A percentile compares a stretch with the other conserved stretches of the same genome.
These are phyloP conservation scores for Oscheius sp. DNA, from an alignment of 2,888 invertebrate species.

Conservation along the genomic window DNA sequence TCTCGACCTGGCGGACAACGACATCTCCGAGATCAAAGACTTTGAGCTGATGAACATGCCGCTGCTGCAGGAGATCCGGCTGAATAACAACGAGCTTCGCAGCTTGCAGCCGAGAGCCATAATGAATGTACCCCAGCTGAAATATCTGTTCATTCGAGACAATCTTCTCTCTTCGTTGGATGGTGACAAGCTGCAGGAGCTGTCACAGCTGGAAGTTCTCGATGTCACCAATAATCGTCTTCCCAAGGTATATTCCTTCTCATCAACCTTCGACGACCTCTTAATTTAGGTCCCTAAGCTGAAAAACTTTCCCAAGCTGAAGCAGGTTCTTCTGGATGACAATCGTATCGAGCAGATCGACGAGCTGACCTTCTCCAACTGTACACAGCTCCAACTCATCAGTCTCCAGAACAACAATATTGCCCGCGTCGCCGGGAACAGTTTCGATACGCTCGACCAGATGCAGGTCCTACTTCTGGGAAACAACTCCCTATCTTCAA, in stretches of 20 bases:
- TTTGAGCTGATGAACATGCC: slow-evolving; percentile 84
- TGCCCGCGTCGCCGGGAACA: slow-evolving; percentile 64
- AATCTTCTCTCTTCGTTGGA: slow-evolving; percentile 86
- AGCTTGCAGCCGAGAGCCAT: slow-evolving; percentile 86
- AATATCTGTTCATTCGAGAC: slow-evolving; percentile 81
- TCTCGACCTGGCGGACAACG: slow-evolving; percentile 84
- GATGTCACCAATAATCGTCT: slow-evolving; percentile 85
- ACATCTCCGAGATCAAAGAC: slow-evolving; percentile 80
- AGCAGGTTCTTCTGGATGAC: slow-evolving; percentile 78
- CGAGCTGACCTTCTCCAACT: slow-evolving; percentile 85
- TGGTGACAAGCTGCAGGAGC: slow-evolving; percentile 85
- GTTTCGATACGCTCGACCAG: slow-evolving; percentile 76
- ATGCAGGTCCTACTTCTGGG: slow-evolving; percentile 84
- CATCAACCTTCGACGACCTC: too few species aligned
- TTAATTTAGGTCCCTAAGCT: slow-evolving; percentile 78
- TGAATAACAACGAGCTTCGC: slow-evolving; percentile 78
- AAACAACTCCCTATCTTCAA: slow-evolving; percentile 83
- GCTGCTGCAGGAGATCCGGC: slow-evolving; percentile 80
- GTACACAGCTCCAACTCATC: slow-evolving; percentile 80
- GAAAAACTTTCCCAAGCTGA: slow-evolving; percentile 82
- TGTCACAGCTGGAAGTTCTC: slow-evolving; percentile 82
- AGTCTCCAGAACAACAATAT: slow-evolving; percentile 78
- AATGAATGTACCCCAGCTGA: slow-evolving; percentile 82
- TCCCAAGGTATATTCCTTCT: slow-evolving; percentile 77
- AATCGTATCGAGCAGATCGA: slow-evolving; percentile 82